Evolutionary conservation across 92 coral and sea anemone genomes (phyloP).

Genomic region (Nematostella vectensis): DNA sequence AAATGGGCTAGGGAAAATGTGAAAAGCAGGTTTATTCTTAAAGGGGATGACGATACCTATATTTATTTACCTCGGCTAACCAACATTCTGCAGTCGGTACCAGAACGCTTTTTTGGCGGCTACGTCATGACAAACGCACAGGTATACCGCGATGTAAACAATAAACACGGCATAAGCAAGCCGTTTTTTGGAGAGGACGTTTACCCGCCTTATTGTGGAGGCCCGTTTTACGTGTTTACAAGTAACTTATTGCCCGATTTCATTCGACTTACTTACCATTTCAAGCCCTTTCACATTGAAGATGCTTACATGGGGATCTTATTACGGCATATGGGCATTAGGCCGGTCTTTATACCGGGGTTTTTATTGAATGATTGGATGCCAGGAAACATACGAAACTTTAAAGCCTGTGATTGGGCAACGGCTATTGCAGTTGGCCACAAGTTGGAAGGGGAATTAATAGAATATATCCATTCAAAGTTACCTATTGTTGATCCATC

Average conservation of each 20-base stretch:
- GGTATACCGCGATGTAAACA: slow-evolving; percentile 27
- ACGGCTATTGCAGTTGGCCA: slow-evolving; percentile 28
- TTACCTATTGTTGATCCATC: slow-evolving; percentile 17
- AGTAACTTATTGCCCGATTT: slow-evolving; percentile 29
- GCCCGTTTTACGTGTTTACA: slow-evolving; percentile 37
- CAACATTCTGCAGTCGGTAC: slow-evolving; percentile 23
- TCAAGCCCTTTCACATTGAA: slow-evolving; percentile 36
- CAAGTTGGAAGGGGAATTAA: slow-evolving; percentile 7
- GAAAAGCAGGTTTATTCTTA: slow-evolving; percentile 24
- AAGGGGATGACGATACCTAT: slow-evolving; percentile 52
- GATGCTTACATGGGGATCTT: slow-evolving; percentile 52
- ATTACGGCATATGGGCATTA: slow-evolving; percentile 19
- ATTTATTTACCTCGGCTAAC: slow-evolving; percentile 25
- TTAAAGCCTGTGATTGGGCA: slow-evolving; percentile 27
- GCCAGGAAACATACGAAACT: slow-evolving; percentile 2
- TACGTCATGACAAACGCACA: slow-evolving; percentile 20
- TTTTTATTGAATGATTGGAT: slow-evolving; percentile 31
- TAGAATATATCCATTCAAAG: slow-evolving; percentile 16
- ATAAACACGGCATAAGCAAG: slow-evolving; percentile 40
- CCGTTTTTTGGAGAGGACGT: slow-evolving; percentile 11
- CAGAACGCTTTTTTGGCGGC: slow-evolving; percentile 42
- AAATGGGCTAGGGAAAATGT: slow-evolving; percentile 26
- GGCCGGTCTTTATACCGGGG: slow-evolving; percentile 24
- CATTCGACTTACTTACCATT: slow-evolving; percentile 16
- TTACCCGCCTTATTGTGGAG: slow-evolving; percentile 49